Percentiles rank a stretch among this genome's conserved stretches.
These are phyloP conservation scores for Pygmarrhopalites habei DNA, from an alignment of 1,140 invertebrate species.

Conservation along the genomic window DNA sequence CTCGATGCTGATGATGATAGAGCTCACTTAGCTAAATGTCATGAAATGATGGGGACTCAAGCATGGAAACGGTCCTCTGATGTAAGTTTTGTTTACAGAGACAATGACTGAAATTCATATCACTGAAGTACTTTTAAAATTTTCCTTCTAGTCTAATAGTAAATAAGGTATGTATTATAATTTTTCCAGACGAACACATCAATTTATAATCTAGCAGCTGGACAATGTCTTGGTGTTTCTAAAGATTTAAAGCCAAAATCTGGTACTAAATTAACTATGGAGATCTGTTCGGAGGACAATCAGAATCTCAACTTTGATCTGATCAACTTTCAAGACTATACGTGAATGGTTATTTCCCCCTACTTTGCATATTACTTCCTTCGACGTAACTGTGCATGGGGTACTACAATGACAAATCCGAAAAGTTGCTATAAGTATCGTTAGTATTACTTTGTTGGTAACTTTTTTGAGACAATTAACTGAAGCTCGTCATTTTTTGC, in stretches of 20 bases:
- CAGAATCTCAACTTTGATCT: constrained; percentile 5
- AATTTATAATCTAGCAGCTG: constrained; percentile 77
- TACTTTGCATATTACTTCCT: too few species aligned
- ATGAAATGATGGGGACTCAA: constrained; percentile 81
- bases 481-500: too few species aligned
- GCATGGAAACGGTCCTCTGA: constrained; percentile 72
- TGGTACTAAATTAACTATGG: constrained; percentile 40
- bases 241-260: constrained; percentile 20
- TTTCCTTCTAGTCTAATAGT: background rate
- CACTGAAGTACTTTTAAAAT: background rate
- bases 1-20: constrained; percentile 60
- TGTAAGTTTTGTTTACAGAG: constrained; percentile 46
- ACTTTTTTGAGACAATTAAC: too few species aligned
- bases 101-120: background rate
- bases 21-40: constrained; percentile 77
- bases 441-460: too few species aligned
- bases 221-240: constrained; percentile 61
- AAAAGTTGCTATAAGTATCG: too few species aligned
- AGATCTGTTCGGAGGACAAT: constrained; percentile 37
- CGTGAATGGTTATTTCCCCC: too few species aligned
- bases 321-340: background rate
- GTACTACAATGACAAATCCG: too few species aligned
- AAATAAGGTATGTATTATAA: background rate
- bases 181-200: constrained; percentile 56
- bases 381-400: too few species aligned